Evolutionary conservation across 2,797 vertebrate species (phyloP).

Genomic region (Gadopsis bispinosus): DNA sequence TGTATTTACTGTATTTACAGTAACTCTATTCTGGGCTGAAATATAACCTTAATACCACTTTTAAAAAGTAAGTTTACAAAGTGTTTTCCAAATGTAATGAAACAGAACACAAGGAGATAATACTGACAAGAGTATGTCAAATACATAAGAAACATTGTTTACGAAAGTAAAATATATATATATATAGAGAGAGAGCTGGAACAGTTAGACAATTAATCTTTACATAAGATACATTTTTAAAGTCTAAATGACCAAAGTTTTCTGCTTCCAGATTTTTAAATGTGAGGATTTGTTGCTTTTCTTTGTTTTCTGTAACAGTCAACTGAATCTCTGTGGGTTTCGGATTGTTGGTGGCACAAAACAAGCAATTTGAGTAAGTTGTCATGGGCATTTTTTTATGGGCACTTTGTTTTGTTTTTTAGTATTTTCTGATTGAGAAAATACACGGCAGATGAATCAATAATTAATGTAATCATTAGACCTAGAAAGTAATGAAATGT

Average conservation of each 20-base stretch:
- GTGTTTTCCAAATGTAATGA: neutral
- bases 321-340: neutral
- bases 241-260: no score
- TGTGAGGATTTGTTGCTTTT: neutral
- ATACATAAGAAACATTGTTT: neutral
- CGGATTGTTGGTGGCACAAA: neutral
- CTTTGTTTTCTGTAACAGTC: neutral
- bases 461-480: no score
- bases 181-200: neutral
- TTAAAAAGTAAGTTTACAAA: neutral
- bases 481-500: no score
- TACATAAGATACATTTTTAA: no score
- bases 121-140: neutral
- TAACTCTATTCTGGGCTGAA: neutral
- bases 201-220: neutral
- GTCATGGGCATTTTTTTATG: no score
- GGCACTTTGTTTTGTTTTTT: no score
- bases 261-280: no score
- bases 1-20: neutral
- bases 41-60: neutral
- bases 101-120: neutral
- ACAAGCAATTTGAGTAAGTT: no score
- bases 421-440: neutral
- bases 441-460: no score
- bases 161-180: neutral